These are phyloP conservation scores for Penelope pileata DNA, from an alignment of 2,113 vertebrate species.

Conservation along the genomic window DNA sequence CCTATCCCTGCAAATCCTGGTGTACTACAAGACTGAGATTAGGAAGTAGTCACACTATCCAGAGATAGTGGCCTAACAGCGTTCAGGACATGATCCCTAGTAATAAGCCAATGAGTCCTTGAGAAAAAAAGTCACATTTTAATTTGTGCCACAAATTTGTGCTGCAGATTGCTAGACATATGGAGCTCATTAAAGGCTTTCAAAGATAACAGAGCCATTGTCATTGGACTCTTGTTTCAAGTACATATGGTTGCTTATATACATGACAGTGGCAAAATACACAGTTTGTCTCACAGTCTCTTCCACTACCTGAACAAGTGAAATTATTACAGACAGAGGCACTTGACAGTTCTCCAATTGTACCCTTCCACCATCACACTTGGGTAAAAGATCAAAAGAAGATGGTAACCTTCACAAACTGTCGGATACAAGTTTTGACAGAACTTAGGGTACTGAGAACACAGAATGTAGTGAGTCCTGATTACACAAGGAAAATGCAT, in stretches of 20 bases:
- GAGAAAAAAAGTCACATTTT: constrained; percentile 46
- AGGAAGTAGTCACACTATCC: background rate
- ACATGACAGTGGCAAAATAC: constrained; percentile 33
- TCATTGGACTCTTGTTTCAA: constrained; percentile 65
- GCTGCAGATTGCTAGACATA: constrained; percentile 67
- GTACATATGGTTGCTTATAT: constrained; percentile 50
- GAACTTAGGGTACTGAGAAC: background rate
- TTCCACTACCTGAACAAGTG: background rate
- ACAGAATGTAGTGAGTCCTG: background rate
- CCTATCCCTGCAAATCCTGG: background rate
- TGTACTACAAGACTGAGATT: background rate
- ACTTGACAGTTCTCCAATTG: background rate
- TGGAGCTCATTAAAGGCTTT: constrained; percentile 66
- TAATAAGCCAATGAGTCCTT: constrained; percentile 45
- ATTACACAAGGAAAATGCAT: background rate
- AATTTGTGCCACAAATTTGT: constrained; percentile 13
- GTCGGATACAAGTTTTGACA: background rate
- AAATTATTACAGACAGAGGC: background rate
- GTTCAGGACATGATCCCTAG: background rate
- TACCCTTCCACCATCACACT: background rate
- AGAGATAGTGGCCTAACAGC: background rate
- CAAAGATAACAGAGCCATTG: constrained; percentile 66
- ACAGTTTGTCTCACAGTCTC: background rate
- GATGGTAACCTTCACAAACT: background rate
- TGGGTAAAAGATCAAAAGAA: background rate